Percentiles rank a stretch among this genome's conserved stretches.
Evolutionary conservation across 2,797 vertebrate genomes (phyloP).

Genomic region (Rhinichthys osculus): DNA sequence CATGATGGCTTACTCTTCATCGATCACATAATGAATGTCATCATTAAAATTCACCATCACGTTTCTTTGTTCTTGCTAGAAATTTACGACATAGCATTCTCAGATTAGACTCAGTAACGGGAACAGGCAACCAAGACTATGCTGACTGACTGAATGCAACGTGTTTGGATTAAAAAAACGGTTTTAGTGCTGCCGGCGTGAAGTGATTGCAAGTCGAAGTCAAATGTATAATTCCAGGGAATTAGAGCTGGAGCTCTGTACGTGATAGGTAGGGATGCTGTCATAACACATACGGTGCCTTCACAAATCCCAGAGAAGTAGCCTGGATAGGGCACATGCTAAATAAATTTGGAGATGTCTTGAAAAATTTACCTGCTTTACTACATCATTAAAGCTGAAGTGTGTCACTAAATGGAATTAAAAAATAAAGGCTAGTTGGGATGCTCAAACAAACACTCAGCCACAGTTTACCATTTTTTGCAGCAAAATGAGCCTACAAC

Average conservation of each 20-base stretch:
- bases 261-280: neutral
- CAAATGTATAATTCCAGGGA: neutral
- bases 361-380: neutral
- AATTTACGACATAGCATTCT: constrained; percentile 70
- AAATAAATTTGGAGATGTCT: neutral
- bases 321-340: neutral
- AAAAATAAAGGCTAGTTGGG: neutral
- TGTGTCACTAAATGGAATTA: neutral
- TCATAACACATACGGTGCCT: constrained; percentile 11
- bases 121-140: constrained; percentile 38
- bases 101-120: constrained; percentile 65
- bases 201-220: constrained; percentile 7
- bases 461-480: neutral
- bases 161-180: constrained; percentile 2
- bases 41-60: constrained; percentile 75
- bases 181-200: neutral
- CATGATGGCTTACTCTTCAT: constrained; percentile 47
- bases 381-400: neutral
- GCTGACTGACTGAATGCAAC: neutral
- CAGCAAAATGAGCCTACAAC: neutral
- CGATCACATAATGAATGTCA: constrained; percentile 63
- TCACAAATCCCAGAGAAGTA: constrained; percentile 2
- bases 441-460: neutral
- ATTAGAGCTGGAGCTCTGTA: neutral
- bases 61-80: constrained; percentile 60